Percentiles rank a stretch among this genome's conserved stretches.
These are phyloP conservation scores for Mesaphorura yosii DNA, from an alignment of 1,140 invertebrate species.

Conservation along the genomic window DNA sequence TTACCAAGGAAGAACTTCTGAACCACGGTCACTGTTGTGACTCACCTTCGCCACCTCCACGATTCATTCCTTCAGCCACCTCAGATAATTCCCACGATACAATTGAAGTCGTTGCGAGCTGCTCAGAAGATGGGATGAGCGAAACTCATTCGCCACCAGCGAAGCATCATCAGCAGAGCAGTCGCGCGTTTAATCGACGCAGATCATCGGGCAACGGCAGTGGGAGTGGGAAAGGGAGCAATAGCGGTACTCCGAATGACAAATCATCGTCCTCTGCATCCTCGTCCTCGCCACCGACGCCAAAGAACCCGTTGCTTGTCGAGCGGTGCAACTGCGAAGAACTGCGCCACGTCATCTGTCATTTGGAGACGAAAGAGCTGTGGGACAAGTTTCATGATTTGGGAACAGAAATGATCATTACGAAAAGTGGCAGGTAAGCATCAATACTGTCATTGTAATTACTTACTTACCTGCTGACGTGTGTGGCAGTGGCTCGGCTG, in stretches of 20 bases:
- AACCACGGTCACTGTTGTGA: slow-evolving; percentile 36
- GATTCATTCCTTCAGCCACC: slow-evolving; percentile 31
- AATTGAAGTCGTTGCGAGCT: slow-evolving; percentile 24
- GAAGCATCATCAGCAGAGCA: slow-evolving; percentile 7
- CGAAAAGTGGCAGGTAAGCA: slow-evolving; percentile 86
- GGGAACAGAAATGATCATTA: slow-evolving; percentile 99
- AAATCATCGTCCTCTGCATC: no score
- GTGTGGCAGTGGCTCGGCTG: no score
- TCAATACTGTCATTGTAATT: no score
- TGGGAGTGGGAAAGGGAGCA: background rate
- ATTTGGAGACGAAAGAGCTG: slow-evolving; percentile 80
- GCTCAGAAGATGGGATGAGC: slow-evolving; percentile 28
- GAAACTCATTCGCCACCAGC: slow-evolving; percentile 25
- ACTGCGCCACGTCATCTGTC: slow-evolving; percentile 67
- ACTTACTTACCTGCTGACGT: no score
- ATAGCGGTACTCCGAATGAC: slow-evolving; percentile 14
- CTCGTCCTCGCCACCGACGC: no score
- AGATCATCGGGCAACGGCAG: no score
- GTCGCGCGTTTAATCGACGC: no score
- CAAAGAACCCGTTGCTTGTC: slow-evolving; percentile 43
- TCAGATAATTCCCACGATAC: slow-evolving; percentile 30
- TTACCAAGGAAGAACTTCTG: slow-evolving; percentile 35
- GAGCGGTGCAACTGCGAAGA: slow-evolving; percentile 45
- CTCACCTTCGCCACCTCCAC: no score
- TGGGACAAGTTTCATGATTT: slow-evolving; percentile 90